Evolutionary conservation across 1,140 invertebrate species (phyloP).

Genomic region (Ruditapes philippinarum): DNA sequence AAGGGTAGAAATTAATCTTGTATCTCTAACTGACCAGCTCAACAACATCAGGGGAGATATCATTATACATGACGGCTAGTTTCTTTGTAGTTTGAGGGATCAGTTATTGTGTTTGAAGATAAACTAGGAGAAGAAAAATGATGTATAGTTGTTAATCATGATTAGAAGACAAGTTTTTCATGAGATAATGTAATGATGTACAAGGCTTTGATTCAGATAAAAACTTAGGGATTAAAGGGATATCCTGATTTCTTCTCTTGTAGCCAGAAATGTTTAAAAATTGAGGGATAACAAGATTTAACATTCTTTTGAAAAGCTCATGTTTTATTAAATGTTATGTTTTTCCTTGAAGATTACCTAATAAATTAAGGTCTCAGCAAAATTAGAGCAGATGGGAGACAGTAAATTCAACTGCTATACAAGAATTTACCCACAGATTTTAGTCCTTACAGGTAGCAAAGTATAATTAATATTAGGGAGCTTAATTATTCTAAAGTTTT

Average conservation of each 20-base stretch:
- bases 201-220: constrained; percentile 19
- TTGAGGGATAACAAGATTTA: neutral
- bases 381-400: no score
- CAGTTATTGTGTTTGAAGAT: constrained; percentile 30
- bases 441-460: no score
- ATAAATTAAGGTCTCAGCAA: no score
- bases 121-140: neutral
- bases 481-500: no score
- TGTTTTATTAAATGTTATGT: no score
- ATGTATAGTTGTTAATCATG: constrained; percentile 12
- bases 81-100: constrained; percentile 35
- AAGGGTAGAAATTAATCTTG: constrained; percentile 34
- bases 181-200: constrained; percentile 7
- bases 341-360: no score
- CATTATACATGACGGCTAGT: constrained; percentile 22
- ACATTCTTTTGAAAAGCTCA: neutral
- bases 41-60: constrained; percentile 5
- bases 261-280: neutral
- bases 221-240: neutral
- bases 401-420: no score
- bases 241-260: neutral
- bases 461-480: no score
- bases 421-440: no score
- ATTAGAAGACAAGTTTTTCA: constrained; percentile 29
- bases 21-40: constrained; percentile 49